Evolutionary conservation across 2,888 invertebrate species (phyloP), one percentile per base, ranked within the genome.

Genomic region (Cephus pulcher): DNA sequence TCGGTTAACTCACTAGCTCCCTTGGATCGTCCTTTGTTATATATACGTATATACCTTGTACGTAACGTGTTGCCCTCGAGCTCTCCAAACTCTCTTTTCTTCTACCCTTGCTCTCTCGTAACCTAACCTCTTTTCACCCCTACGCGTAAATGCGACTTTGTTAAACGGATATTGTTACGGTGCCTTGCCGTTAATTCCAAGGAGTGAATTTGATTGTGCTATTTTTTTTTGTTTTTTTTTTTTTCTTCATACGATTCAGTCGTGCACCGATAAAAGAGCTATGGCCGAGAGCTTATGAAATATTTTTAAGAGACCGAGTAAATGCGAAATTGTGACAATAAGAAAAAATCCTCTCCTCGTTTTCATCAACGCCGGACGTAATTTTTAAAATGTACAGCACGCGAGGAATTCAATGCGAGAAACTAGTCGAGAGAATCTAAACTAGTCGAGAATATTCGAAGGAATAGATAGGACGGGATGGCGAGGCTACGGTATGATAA

Each of bases 1-100:
- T 75, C 81, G 75, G 74, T 76, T 73, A 80, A 37, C 73, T 74
- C 74, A 69, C 80, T 75, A 37, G 76, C 32, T 69, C 75, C 80
- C 77, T 78, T 73, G 81, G 75, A 78, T 79, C 78, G 69, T 30
- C 12, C 71, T 32, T 71, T 35, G 35, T 3, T 32, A 32, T 71
- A 11, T 34, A 34, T 33, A 71, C 9, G 32, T 71, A 32, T 11
- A 4, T 71, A 71, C 71, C 3, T 33, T 15, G 23, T 71, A 30
- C 34, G 71, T 34, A 71, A 71, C 71, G 71, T 32, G 4, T 71
- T 33, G 71, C 33, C 71, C 56, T 56, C 56, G 23, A 56, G 56
- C 56, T 23, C 23, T 56, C 56, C 9, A 56, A 56, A 40, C 2
- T 30, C 15, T 23, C 15, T 15, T 56, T 56, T 23, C 56, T 56